Evolutionary conservation across 2,113 vertebrate species (phyloP).

Genomic region (Sebastes fasciatus): DNA sequence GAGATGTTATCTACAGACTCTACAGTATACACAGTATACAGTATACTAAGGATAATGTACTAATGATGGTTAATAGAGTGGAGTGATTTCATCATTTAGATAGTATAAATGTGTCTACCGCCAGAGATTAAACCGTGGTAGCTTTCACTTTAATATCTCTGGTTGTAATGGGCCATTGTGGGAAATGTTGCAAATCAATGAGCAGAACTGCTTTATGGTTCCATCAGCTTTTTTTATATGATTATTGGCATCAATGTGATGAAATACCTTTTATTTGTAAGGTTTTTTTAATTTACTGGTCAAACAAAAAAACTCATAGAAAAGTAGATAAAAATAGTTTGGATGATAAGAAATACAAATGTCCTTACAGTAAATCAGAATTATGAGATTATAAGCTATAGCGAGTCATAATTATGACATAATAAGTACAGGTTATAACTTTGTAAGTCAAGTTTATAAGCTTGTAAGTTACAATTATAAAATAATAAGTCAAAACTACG

Average conservation of each 20-base stretch:
- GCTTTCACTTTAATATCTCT: background rate
- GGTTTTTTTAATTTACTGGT: background rate
- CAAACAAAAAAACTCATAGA: background rate
- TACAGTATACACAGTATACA: background rate
- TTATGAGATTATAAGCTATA: background rate
- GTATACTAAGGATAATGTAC: background rate
- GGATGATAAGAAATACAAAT: background rate
- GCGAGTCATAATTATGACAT: background rate
- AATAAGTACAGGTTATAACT: background rate
- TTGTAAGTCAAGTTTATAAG: background rate
- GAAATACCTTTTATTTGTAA: too few relatives aligned
- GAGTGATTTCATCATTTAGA: background rate
- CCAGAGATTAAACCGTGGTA: background rate
- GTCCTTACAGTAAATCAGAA: background rate
- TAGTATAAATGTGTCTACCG: background rate
- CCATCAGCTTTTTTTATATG: background rate
- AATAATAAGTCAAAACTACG: background rate
- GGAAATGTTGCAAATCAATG: background rate
- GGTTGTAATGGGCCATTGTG: background rate
- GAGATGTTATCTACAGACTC: constrained; percentile 20
- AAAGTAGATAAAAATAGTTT: background rate
- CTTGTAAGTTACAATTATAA: background rate
- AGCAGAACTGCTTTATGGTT: background rate
- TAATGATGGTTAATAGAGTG: background rate
- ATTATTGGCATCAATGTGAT: background rate